phyloP scores from a whole-genome alignment of 1,140 invertebrate species.

The Procambarus virginalis region DNA sequence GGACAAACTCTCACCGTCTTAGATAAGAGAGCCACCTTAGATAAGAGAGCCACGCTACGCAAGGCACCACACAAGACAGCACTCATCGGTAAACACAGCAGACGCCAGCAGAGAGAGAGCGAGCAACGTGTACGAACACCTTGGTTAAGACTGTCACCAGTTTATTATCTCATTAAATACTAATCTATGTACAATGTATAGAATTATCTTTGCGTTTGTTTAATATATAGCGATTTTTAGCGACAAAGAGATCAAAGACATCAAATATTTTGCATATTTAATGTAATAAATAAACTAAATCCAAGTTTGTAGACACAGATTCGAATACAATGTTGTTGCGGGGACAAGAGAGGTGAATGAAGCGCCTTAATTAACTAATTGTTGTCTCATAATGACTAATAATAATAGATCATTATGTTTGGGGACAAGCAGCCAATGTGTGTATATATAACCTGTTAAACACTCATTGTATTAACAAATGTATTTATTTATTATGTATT shows the following conservation, averaged over 20 bases:
- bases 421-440: no score
- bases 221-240: no score
- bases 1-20: conserved; percentile 6
- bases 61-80: not conserved
- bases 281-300: not conserved
- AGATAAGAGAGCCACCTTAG: not conserved
- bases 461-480: no score
- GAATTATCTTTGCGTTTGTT: no score
- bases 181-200: no score
- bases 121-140: no score
- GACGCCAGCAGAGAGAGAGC: not conserved
- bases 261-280: not conserved
- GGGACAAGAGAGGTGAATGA: not conserved
- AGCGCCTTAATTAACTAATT: not conserved
- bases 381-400: not conserved
- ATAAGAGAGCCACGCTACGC: not conserved
- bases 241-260: no score
- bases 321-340: not conserved
- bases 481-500: no score
- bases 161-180: no score
- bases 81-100: not conserved
- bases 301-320: not conserved
- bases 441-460: no score
- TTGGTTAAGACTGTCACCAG: no score
- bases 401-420: no score